Evolutionary conservation across 2,888 invertebrate species (phyloP).

Genomic region (Lepidocyrtinus sp.): DNA sequence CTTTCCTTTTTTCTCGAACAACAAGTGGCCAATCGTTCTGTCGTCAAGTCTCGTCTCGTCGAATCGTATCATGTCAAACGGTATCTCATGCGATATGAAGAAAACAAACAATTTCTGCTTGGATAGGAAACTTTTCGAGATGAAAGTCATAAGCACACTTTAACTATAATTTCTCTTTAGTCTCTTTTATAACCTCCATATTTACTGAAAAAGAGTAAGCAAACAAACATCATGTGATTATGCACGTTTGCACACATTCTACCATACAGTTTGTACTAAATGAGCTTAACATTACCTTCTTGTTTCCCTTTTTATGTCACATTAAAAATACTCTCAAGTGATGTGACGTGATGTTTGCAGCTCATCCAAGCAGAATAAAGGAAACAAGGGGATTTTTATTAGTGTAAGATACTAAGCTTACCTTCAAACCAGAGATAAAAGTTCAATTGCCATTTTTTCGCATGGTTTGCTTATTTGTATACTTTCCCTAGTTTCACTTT

Average conservation of each 20-base stretch:
- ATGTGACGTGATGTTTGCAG: too few species aligned
- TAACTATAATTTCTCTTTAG: not conserved
- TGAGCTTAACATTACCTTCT: constrained; percentile 3
- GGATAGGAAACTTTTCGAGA: too few species aligned
- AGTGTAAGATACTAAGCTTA: too few species aligned
- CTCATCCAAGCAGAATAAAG: not conserved
- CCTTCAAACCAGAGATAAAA: too few species aligned
- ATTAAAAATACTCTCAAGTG: not conserved
- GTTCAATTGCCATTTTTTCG: too few species aligned
- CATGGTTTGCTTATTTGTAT: too few species aligned
- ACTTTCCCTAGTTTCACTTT: too few species aligned
- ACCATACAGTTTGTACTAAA: constrained; percentile 1
- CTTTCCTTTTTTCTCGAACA: not conserved
- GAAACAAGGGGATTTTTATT: too few species aligned
- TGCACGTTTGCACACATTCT: constrained; percentile 1
- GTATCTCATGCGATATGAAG: too few species aligned
- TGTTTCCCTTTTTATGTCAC: not conserved
- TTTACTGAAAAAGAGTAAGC: not conserved
- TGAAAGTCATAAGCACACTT: constrained; percentile 1
- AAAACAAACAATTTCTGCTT: too few species aligned
- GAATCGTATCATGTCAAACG: too few species aligned
- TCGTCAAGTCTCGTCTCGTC: too few species aligned
- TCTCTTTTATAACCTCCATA: not conserved
- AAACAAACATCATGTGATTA: constrained; percentile 1
- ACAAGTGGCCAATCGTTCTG: constrained; percentile 6